A percentile compares a stretch with the other conserved stretches of the same genome.
Conservation (phyloP, 2,797 vertebrate genomes). For the Natrix natrix region DNA sequence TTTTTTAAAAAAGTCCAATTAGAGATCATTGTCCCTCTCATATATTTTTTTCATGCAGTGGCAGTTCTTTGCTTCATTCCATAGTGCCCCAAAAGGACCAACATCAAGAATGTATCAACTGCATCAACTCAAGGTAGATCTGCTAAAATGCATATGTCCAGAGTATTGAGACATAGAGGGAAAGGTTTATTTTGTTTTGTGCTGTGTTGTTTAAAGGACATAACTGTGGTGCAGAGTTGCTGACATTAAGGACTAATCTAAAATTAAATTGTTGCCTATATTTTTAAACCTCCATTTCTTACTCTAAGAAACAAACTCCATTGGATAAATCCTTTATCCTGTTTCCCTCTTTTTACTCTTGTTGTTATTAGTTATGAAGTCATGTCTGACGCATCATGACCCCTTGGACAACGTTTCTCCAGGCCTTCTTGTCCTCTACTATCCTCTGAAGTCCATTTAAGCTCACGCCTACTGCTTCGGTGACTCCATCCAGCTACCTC, state of each 20-base stretch:
- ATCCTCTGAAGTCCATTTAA: too few species aligned
- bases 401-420: too few species aligned
- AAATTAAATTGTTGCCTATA: conserved; percentile 20
- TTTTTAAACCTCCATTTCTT: neutral
- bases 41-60: neutral
- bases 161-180: neutral
- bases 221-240: conserved; percentile 16
- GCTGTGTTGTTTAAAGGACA: neutral
- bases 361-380: too few species aligned
- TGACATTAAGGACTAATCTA: conserved; percentile 42
- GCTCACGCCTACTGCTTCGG: too few species aligned
- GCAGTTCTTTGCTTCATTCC: neutral
- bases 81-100: neutral
- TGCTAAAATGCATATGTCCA: neutral
- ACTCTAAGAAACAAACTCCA: neutral
- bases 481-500: too few species aligned
- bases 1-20: too few species aligned
- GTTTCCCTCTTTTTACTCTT: neutral
- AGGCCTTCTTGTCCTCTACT: too few species aligned
- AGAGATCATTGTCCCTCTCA: neutral
- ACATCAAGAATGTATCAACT: neutral
- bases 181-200: neutral
- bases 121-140: neutral
- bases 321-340: neutral
- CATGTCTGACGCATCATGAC: too few species aligned